Percentiles rank a stretch among this genome's conserved stretches.
phyloP scores from a whole-genome alignment of 1,140 invertebrate species.

The Eubasilissa regina region DNA sequence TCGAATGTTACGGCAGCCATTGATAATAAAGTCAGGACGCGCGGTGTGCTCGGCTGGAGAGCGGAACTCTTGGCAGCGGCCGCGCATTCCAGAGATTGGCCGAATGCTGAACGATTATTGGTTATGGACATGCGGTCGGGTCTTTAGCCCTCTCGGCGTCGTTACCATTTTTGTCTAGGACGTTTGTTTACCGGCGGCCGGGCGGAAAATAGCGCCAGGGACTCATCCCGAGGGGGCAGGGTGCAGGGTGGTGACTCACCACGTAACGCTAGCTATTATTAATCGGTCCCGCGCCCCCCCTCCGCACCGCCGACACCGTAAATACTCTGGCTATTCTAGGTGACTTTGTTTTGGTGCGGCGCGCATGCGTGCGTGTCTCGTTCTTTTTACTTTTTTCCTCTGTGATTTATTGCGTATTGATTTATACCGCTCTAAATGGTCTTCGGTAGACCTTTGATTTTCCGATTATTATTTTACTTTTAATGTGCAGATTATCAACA shows the following conservation, averaged over 20 bases:
- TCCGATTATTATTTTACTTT: too few relatives aligned
- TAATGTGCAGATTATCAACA: too few relatives aligned
- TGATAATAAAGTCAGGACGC: too few relatives aligned
- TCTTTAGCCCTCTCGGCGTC: conserved; percentile 40
- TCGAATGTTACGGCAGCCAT: too few relatives aligned
- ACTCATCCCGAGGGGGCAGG: conserved; percentile 45
- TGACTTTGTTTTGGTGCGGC: conserved; percentile 37
- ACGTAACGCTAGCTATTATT: conserved; percentile 45
- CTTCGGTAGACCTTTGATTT: too few relatives aligned
- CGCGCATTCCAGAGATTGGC: conserved; percentile 2
- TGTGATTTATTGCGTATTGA: conserved; percentile 40
- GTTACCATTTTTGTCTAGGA: conserved; percentile 57
- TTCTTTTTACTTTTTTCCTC: conserved; percentile 2
- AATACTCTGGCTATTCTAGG: conserved; percentile 41
- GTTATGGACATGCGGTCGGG: conserved; percentile 17
- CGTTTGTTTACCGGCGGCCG: conserved; percentile 54
- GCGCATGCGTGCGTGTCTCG: conserved; percentile 21
- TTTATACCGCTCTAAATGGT: conserved; percentile 13
- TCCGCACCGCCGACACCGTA: conserved; percentile 30
- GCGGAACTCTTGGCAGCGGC: too few relatives aligned
- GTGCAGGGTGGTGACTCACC: conserved; percentile 40
- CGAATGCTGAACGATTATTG: neutral
- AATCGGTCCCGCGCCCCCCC: conserved; percentile 38
- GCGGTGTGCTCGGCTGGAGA: too few relatives aligned
- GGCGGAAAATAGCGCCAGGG: conserved; percentile 53